These are phyloP conservation scores for Tribolium madens DNA, from an alignment of 1,140 invertebrate genomes.

Conservation along the genomic window DNA sequence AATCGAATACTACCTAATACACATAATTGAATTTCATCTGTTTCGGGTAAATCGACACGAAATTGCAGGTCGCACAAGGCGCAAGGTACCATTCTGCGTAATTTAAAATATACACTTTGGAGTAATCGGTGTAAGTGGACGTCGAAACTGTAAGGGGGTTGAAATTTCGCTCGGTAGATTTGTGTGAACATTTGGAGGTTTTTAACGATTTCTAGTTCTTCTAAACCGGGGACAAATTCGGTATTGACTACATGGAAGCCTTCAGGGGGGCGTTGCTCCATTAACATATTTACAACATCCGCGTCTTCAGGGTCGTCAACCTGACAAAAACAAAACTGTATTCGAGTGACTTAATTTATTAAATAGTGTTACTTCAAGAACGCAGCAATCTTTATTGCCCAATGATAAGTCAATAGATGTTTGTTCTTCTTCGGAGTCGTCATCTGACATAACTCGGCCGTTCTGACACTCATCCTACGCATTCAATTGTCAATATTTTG, in stretches of 20 bases:
- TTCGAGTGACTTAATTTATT: not conserved
- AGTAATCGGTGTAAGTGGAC: conserved; percentile 69
- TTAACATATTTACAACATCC: conserved; percentile 82
- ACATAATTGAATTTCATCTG: conserved; percentile 91
- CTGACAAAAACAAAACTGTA: conserved; percentile 67
- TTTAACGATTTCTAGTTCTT: conserved; percentile 75
- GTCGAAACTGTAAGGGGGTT: conserved; percentile 75
- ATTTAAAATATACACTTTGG: conserved; percentile 87
- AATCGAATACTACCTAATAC: conserved; percentile 70
- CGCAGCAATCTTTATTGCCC: conserved; percentile 86
- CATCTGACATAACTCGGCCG: conserved; percentile 67
- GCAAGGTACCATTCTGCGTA: conserved; percentile 86
- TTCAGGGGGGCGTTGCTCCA: conserved; percentile 81
- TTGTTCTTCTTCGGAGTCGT: conserved; percentile 80
- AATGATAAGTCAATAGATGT: conserved; percentile 81
- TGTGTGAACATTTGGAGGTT: conserved; percentile 92
- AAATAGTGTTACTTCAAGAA: conserved; percentile 76
- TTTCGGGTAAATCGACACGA: conserved; percentile 83
- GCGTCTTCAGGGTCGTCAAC: conserved; percentile 90
- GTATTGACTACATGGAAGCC: conserved; percentile 90
- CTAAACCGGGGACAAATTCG: conserved; percentile 81
- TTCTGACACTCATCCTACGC: conserved; percentile 56
- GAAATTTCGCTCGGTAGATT: conserved; percentile 81
- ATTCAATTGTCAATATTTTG: conserved; percentile 29
- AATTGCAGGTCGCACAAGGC: conserved; percentile 84